A percentile compares a stretch with the other conserved stretches of the same genome.
phyloP scores from a whole-genome alignment of 2,888 invertebrate genomes.

The Tipula unca region DNA sequence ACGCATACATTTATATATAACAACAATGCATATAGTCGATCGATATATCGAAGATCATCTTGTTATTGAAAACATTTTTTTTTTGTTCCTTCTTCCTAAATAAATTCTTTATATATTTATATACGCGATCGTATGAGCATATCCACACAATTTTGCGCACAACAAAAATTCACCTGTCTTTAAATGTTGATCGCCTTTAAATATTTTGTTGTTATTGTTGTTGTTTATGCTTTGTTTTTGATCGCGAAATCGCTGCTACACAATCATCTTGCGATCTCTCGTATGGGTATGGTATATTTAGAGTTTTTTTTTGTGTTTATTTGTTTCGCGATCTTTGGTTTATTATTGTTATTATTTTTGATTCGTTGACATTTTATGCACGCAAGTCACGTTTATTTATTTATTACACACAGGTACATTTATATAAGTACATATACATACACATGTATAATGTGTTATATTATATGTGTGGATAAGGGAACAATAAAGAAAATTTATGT shows the following conservation, averaged over 20 bases:
- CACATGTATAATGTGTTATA: neutral
- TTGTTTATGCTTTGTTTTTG: neutral
- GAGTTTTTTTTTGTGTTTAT: neutral
- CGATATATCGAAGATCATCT: neutral
- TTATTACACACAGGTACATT: neutral
- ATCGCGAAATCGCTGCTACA: neutral
- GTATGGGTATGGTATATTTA: neutral
- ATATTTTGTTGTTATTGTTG: neutral
- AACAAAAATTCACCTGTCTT: neutral
- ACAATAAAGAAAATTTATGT: neutral
- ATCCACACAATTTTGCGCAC: neutral
- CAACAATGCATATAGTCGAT: neutral
- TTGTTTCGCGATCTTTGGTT: neutral
- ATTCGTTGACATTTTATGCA: slow-evolving; percentile 17
- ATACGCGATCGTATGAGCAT: neutral
- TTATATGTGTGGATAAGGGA: neutral
- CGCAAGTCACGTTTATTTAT: slow-evolving; percentile 20
- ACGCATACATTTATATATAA: neutral
- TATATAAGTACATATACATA: neutral
- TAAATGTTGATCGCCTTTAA: slow-evolving; percentile 14
- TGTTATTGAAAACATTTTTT: neutral
- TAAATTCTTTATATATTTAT: neutral
- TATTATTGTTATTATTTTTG: slow-evolving; percentile 14
- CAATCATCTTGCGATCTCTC: neutral
- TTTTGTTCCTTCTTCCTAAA: slow-evolving; percentile 8